These are phyloP conservation scores for Atrina japonica DNA, from an alignment of 2,888 invertebrate species.

Conservation along the genomic window DNA sequence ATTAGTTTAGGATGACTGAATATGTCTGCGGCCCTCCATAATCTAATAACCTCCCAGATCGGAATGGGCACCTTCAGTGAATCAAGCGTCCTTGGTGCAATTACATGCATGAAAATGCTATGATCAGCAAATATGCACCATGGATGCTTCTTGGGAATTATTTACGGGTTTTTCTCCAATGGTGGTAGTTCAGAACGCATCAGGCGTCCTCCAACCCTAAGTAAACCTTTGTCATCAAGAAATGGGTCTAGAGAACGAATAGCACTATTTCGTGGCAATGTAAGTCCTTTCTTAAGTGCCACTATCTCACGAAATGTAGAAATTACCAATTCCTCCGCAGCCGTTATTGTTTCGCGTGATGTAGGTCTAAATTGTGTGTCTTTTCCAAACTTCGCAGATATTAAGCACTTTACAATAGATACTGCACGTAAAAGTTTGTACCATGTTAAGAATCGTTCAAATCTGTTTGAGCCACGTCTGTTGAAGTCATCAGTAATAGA, in stretches of 20 bases:
- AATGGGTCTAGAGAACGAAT: conserved; percentile 19
- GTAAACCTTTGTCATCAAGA: conserved; percentile 37
- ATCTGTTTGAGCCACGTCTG: not conserved
- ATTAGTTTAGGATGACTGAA: conserved; percentile 6
- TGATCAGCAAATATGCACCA: conserved; percentile 16
- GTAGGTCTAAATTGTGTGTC: not conserved
- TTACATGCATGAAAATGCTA: conserved; percentile 31
- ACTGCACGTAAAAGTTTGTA: not conserved
- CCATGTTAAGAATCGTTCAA: not conserved
- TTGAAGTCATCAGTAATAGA: not conserved
- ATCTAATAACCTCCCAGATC: conserved; percentile 37
- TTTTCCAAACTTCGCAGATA: not conserved
- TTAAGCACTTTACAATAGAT: not conserved
- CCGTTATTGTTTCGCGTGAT: not conserved
- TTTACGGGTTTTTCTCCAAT: conserved; percentile 39
- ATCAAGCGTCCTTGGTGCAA: conserved; percentile 37
- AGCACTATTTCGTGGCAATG: not conserved
- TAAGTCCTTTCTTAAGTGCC: not conserved
- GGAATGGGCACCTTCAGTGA: conserved; percentile 41
- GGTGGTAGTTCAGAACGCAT: conserved; percentile 2
- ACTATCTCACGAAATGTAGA: not conserved
- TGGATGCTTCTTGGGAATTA: conserved; percentile 29
- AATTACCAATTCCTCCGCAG: not conserved
- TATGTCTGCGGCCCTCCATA: conserved; percentile 18
- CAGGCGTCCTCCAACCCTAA: conserved; percentile 43